Evolutionary conservation across 2,888 invertebrate genomes (phyloP), one percentile per base, ranked within the genome.

Genomic region (Clivina fossor): DNA sequence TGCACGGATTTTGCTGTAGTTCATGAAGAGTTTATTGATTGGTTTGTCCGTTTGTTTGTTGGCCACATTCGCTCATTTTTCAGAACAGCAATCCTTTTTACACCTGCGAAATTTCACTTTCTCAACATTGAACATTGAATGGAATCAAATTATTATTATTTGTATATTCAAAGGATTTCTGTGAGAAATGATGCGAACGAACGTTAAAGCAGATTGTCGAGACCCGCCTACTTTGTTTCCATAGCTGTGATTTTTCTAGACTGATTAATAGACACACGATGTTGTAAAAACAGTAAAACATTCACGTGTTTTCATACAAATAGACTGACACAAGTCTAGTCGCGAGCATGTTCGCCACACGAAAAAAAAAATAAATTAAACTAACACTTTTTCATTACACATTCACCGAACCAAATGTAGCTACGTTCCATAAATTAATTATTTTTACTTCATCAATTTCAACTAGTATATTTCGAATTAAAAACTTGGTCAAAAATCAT

Each of bases 181-280:
- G n/a, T n/a, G n/a, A n/a, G n/a, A 20, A 38, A 20, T 38, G 44
- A 20, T 33, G 20, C 22, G 47, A 47, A 47, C 33, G 38, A 35
- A 47, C n/a, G n/a, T n/a, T 43, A 43, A 18, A 35, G 18, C 41
- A 41, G 41, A 41, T 24, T 24, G 38, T 28, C 26, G 60, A 66
- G 62, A 65, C 65, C 63, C 62, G 64, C 64, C 62, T 66, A 65
- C 66, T 66, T 65, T 61, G 63, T 58, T 69, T 69, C 70, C 79
- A 81, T 79, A 80, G 80, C 82, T 82, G 82, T 82, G 82, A 82
- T 82, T 80, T n/a, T 79, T 76, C 77, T 80, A 81, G 81, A 81
- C 81, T 81, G 81, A 81, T 74, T 55, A 40, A 47, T 55, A 55
- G 55, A 55, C 55, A 55, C 54, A 53, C 26, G 28, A 49, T 50